These are phyloP conservation scores for Toxotes chatareus DNA, from an alignment of 2,113 vertebrate species.

Conservation along the genomic window DNA sequence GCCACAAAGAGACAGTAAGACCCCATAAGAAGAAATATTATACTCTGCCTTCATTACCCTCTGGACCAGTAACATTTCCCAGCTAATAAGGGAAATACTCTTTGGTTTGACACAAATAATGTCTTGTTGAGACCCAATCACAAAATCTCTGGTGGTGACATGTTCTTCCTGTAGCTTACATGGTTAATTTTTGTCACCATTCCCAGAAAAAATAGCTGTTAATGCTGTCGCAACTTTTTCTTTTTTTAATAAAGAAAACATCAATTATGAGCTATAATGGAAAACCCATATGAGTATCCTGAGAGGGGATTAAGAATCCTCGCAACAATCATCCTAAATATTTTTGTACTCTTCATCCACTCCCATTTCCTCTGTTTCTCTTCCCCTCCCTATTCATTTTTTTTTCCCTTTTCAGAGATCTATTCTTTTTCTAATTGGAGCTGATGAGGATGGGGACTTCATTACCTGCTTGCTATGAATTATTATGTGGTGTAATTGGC, in stretches of 20 bases:
- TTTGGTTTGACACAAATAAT: conserved; percentile 43
- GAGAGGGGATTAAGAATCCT: conserved; percentile 68
- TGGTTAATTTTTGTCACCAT: conserved; percentile 50
- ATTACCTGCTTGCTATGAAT: conserved; percentile 81
- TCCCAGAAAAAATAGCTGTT: conserved; percentile 49
- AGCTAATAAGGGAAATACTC: conserved; percentile 61
- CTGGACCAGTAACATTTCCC: conserved; percentile 51
- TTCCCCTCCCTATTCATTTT: conserved; percentile 41
- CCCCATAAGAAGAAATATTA: conserved; percentile 69
- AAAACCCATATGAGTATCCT: conserved; percentile 70
- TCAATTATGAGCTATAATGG: conserved; percentile 89
- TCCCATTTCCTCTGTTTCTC: conserved; percentile 55
- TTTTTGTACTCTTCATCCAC: conserved; percentile 43
- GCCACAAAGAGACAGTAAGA: conserved; percentile 60
- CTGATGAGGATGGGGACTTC: conserved; percentile 82
- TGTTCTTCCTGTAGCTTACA: conserved; percentile 34
- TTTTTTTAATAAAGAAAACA: conserved; percentile 80
- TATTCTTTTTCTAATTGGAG: conserved; percentile 81
- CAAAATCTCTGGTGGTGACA: conserved; percentile 17
- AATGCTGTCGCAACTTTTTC: conserved; percentile 41
- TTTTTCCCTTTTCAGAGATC: conserved; percentile 60
- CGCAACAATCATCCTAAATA: conserved; percentile 80
- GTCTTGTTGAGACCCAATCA: conserved; percentile 16
- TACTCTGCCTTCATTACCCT: conserved; percentile 63
- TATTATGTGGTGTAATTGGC: conserved; percentile 85